These are phyloP conservation scores for Tricholauxania praeusta DNA, from an alignment of 2,888 invertebrate genomes.

Conservation along the genomic window DNA sequence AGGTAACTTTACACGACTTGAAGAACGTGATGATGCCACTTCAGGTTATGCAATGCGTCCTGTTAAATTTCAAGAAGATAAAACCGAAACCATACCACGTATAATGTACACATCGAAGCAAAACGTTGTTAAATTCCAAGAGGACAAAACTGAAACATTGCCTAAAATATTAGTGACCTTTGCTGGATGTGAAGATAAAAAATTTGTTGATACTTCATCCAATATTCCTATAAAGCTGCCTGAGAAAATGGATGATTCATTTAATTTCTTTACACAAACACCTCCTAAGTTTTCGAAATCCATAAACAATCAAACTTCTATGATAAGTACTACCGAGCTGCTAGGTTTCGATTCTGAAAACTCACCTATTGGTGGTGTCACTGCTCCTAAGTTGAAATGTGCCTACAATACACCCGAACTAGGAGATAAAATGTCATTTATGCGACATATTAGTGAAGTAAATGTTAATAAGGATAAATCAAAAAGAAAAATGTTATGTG, in stretches of 20 bases:
- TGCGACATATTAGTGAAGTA: no score
- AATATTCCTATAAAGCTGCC: slow-evolving; percentile 37
- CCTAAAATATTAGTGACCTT: slow-evolving; percentile 41
- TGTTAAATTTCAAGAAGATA: slow-evolving; percentile 58
- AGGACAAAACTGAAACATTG: slow-evolving; percentile 50
- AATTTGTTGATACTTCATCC: slow-evolving; percentile 47
- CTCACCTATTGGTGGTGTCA: slow-evolving; percentile 27
- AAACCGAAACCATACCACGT: slow-evolving; percentile 61
- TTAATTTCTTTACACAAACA: slow-evolving; percentile 56
- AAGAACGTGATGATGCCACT: slow-evolving; percentile 53
- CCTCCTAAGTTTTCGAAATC: slow-evolving; percentile 49
- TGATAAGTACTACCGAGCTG: slow-evolving; percentile 24
- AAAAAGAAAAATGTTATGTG: no score
- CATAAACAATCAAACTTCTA: background rate
- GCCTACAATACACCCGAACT: slow-evolving; percentile 6
- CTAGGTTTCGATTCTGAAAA: slow-evolving; percentile 43
- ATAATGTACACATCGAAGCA: slow-evolving; percentile 46
- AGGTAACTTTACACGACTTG: slow-evolving; percentile 58
- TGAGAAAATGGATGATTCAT: slow-evolving; percentile 47
- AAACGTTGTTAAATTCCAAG: slow-evolving; percentile 36
- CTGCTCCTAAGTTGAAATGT: slow-evolving; percentile 29
- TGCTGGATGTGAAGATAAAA: slow-evolving; percentile 50
- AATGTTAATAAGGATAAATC: no score
- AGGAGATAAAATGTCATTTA: background rate
- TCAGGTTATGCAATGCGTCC: slow-evolving; percentile 47